phyloP scores from a whole-genome alignment of 2,888 invertebrate genomes.

The Amblyjoppa fuscipennis region DNA sequence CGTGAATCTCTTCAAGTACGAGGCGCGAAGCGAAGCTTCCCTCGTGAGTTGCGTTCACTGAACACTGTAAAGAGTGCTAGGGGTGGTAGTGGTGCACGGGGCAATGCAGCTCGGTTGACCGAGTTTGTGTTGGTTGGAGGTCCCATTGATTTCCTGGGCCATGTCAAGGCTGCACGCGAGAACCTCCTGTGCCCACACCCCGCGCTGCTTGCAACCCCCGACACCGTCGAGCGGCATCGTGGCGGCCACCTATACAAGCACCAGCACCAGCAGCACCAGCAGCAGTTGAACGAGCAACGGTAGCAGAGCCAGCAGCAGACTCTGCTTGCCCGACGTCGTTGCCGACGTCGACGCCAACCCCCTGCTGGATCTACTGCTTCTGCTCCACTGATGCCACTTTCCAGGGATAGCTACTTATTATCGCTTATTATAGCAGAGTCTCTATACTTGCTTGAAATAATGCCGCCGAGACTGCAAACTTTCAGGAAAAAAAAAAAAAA shows the following conservation, averaged over 20 bases:
- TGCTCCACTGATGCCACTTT: constrained; percentile 12
- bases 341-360: constrained; percentile 24
- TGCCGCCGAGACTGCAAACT: constrained; percentile 2
- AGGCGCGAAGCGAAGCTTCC: constrained; percentile 36
- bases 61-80: constrained; percentile 40
- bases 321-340: constrained; percentile 34
- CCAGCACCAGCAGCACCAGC: neutral
- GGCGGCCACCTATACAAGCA: constrained; percentile 47
- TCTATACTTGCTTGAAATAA: constrained; percentile 25
- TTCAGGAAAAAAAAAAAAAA: neutral
- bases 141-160: constrained; percentile 85
- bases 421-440: constrained; percentile 59
- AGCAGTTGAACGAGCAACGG: constrained; percentile 21
- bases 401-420: constrained; percentile 30
- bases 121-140: constrained; percentile 84
- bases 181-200: constrained; percentile 77
- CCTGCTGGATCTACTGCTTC: constrained; percentile 4
- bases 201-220: constrained; percentile 60
- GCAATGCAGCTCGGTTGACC: constrained; percentile 77
- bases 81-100: constrained; percentile 55
- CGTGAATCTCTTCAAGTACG: constrained; percentile 22
- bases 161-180: constrained; percentile 85
- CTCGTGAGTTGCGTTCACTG: constrained; percentile 45
- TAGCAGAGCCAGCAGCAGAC: constrained; percentile 4
- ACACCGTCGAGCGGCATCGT: constrained; percentile 61